These are phyloP conservation scores for Oplegnathus fasciatus DNA, from an alignment of 2,113 vertebrate genomes.

Conservation along the genomic window DNA sequence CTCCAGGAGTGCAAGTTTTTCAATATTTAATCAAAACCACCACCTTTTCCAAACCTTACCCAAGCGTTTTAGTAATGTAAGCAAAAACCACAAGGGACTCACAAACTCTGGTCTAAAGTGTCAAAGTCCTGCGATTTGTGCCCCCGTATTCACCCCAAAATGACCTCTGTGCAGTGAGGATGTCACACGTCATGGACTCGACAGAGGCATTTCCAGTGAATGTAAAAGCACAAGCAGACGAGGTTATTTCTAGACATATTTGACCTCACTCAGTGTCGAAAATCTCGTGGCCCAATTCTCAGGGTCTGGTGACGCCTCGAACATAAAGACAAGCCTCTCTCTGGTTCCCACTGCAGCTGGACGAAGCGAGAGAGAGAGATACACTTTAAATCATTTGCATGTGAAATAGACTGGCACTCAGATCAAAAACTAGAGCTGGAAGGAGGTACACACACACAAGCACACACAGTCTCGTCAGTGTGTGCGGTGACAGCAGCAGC, in stretches of 20 bases:
- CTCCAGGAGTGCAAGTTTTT: too few relatives aligned
- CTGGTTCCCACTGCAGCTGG: slow-evolving; percentile 53
- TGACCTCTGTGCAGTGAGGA: background rate
- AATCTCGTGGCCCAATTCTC: background rate
- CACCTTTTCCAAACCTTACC: too few relatives aligned
- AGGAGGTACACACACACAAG: slow-evolving; percentile 24
- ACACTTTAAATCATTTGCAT: slow-evolving; percentile 68
- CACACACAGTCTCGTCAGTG: slow-evolving; percentile 16
- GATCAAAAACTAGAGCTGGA: slow-evolving; percentile 67
- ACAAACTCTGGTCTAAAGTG: background rate
- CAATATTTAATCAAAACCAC: too few relatives aligned
- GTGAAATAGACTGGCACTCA: slow-evolving; percentile 68
- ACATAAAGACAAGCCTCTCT: slow-evolving; percentile 52
- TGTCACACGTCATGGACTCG: background rate
- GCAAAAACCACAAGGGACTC: too few relatives aligned
- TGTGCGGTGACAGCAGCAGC: slow-evolving; percentile 55
- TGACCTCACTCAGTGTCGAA: slow-evolving; percentile 13
- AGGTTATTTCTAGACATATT: slow-evolving; percentile 16
- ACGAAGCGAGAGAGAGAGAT: slow-evolving; percentile 40
- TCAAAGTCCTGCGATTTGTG: too few relatives aligned
- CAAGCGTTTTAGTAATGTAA: too few relatives aligned
- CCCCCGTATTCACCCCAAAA: too few relatives aligned
- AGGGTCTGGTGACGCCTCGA: background rate
- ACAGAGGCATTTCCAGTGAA: too few relatives aligned
- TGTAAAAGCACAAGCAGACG: background rate